Evolutionary conservation across 2,888 invertebrate genomes (phyloP).

Genomic region (Caenorhabditis zanzibari): DNA sequence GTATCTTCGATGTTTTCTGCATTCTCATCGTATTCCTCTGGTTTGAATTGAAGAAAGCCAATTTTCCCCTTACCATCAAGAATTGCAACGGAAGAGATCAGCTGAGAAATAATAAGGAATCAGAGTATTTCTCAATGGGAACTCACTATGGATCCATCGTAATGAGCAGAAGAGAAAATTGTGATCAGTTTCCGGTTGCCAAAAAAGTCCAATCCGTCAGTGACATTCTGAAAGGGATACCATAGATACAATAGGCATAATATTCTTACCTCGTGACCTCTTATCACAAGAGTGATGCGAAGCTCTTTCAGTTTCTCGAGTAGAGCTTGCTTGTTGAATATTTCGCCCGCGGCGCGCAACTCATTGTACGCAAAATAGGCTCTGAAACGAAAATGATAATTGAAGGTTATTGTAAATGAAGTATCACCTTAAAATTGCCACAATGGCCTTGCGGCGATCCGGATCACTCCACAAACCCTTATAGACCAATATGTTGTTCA

Average conservation of each 20-base stretch:
- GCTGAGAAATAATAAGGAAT: neutral
- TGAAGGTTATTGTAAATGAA: too few relatives aligned
- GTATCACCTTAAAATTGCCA: too few relatives aligned
- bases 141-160: neutral
- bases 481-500: too few relatives aligned
- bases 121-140: neutral
- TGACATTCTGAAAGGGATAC: neutral
- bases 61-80: neutral
- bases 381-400: too few relatives aligned
- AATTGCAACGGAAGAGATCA: neutral
- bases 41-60: too few relatives aligned
- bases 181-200: neutral
- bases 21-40: too few relatives aligned
- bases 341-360: too few relatives aligned
- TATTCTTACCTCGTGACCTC: neutral
- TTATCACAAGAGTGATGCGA: neutral
- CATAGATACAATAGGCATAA: neutral
- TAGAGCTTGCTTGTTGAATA: too few relatives aligned
- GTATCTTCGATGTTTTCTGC: too few relatives aligned
- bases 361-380: too few relatives aligned
- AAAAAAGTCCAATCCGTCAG: neutral
- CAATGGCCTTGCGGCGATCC: too few relatives aligned
- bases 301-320: neutral
- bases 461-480: too few relatives aligned
- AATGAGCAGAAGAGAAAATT: neutral